Base-by-base conservation (phyloP, 2,797 vertebrate genomes). In the Diceros bicornis region DNA sequence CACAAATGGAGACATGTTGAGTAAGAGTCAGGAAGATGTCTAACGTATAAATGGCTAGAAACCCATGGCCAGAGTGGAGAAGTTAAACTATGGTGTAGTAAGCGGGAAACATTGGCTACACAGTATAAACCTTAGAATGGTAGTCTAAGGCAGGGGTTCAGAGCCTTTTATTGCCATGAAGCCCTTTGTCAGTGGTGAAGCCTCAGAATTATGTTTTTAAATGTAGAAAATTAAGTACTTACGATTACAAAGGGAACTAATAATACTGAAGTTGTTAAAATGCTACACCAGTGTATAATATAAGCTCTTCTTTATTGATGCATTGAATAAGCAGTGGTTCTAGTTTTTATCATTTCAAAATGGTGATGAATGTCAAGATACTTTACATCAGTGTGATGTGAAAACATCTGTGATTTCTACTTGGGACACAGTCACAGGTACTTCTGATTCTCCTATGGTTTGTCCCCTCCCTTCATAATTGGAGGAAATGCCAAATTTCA, bases 191-290 rank as follows among this genome's bases (percentile, higher is more conserved):
- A 66, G 32, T 95, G 23, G 16, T 6, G 9, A 81, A 89, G 44
- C 72, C 87, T 89, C 32, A 72, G 78, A 57, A 71, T 95, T 78
- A 66, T 25, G 14, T 83, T 94, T 66, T 72, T 86, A 89, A 66
- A 34, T 77, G 8, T 89, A 50, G 61, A 83, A 79, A 77, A 77
- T 52, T 87, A 94, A 94, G 37, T 91, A 57, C 18, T 41, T 87
- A 32, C 27, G 72, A n/a, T 83, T 79, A 64, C 18, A 52, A 91
- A 84, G 66, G 77, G n/a, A 91, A 77, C 44, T 29, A 64, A 44
- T 57, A 62, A 55, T 91, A 77, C 18, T 93, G 72, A 77, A 85
- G 81, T 47, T 78, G n/a, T 78, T 68, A 77, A 91, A 50, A 69
- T 69, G 29, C 32, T 64, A 55, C 81, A 83, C n/a, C 82, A 18